Base-by-base conservation (phyloP, 2,888 invertebrate genomes). In the Nemoura dubitans region DNA sequence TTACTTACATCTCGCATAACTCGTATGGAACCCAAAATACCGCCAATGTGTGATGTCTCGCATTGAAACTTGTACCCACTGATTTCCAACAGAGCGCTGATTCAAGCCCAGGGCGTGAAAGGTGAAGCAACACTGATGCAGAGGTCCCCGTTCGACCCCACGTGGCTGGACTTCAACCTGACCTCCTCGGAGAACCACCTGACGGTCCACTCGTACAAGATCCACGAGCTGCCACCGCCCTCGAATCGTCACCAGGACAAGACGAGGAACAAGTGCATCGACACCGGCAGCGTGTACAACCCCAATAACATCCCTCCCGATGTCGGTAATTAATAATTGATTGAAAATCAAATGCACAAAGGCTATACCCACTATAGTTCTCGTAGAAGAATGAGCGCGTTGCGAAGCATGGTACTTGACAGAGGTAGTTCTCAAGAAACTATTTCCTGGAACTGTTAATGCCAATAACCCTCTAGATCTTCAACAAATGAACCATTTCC, bases 61-160 rank as follows among this genome's bases (percentile, higher is more conserved):
- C 26, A 7, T 76, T 76, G 6, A 76, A 26, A 21, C 6, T 21
- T 59, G 59, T n/a, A n/a, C n/a, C n/a, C n/a, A n/a, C n/a, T n/a
- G n/a, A n/a, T n/a, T n/a, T n/a, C n/a, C n/a, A n/a, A 76, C 90
- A 96, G 97, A 91, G 93, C 94, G 0, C 91, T 95, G 16, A 94
- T 97, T 30, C 95, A 96, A 91, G 94, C 95, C 86, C 95, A 95
- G 78, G 98, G 98, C 3, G 95, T 98, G 28, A 95, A 94, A 90
- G 98, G 98, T 0, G 94, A 95, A 85, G 93, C 98, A 0, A 94
- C 94, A 14, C 94, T 98, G 88, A 93, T 93, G 0, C 98, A 98
- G 91, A 94, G 95, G 43, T 96, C 97, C 0, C 95, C 95, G 29
- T 97, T 96, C 90, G 96, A 97, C 91, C 96, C 97, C 0, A 97